Evolutionary conservation across 2,797 vertebrate genomes (phyloP).

Genomic region (Aplochiton taeniatus): DNA sequence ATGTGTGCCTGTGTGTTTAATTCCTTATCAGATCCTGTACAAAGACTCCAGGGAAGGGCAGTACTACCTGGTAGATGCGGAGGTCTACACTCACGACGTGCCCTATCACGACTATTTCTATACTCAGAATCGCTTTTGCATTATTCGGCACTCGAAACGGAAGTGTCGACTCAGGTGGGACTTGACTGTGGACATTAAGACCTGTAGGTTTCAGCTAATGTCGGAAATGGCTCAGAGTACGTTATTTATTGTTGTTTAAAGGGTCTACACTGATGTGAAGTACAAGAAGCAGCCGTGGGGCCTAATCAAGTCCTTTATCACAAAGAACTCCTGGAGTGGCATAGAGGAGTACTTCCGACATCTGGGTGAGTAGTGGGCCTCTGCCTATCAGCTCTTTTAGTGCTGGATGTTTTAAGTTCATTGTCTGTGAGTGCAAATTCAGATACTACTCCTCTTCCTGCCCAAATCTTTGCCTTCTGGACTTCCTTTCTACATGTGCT

Average conservation of each 20-base stretch:
- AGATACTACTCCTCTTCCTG: background rate
- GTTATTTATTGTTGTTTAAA: conserved; percentile 42
- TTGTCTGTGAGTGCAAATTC: background rate
- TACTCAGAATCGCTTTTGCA: conserved; percentile 88
- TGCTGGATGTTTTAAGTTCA: background rate
- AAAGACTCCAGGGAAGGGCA: conserved; percentile 88
- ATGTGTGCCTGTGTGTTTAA: conserved; percentile 5
- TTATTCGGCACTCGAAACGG: conserved; percentile 82
- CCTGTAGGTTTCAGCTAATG: background rate
- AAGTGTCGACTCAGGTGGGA: conserved; percentile 90
- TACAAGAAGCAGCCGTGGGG: conserved; percentile 97
- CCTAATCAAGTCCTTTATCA: conserved; percentile 90
- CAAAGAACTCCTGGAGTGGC: conserved; percentile 94
- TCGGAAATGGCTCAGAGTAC: background rate
- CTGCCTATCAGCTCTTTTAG: background rate
- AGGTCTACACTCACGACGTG: conserved; percentile 91
- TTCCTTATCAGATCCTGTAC: conserved; percentile 78
- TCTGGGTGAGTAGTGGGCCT: conserved; percentile 71
- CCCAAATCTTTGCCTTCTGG: background rate
- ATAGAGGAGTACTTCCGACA: conserved; percentile 91
- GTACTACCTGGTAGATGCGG: conserved; percentile 85
- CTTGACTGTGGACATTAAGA: background rate
- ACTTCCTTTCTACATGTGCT: background rate
- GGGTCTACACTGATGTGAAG: conserved; percentile 90
- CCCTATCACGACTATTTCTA: conserved; percentile 98